These are phyloP conservation scores for Serranochromis macrocephalus DNA, from an alignment of 2,113 vertebrate genomes.

Conservation along the genomic window DNA sequence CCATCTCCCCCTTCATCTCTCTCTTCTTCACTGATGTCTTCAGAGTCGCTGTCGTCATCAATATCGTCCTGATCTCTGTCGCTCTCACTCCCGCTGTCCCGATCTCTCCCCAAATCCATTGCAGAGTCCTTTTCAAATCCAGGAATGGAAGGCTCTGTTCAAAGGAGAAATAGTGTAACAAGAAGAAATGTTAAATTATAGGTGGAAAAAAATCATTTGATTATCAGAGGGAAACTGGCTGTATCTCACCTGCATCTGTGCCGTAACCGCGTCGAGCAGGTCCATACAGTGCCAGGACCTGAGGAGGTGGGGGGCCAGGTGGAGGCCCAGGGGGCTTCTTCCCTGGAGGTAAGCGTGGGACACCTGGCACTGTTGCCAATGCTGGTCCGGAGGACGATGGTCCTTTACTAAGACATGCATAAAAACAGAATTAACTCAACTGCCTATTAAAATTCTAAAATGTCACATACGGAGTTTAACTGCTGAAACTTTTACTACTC, in stretches of 20 bases:
- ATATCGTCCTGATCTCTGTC: constrained; percentile 78
- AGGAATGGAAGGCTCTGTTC: constrained; percentile 45
- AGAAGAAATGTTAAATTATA: not conserved
- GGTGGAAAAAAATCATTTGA: not conserved
- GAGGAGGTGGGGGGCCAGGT: constrained; percentile 90
- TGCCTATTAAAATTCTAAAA: not conserved
- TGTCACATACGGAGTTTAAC: not conserved
- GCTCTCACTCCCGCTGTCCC: constrained; percentile 84
- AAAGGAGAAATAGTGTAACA: not conserved
- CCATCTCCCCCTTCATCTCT: constrained; percentile 61
- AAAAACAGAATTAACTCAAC: not conserved
- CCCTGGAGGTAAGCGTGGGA: constrained; percentile 89
- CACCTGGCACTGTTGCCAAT: constrained; percentile 74
- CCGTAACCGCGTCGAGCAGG: constrained; percentile 73
- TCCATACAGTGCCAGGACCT: constrained; percentile 87
- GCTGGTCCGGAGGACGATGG: constrained; percentile 72
- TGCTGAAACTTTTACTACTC: not conserved
- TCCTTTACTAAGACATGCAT: constrained; percentile 57
- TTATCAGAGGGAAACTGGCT: not conserved
- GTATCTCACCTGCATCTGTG: constrained; percentile 73
- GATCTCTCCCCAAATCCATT: constrained; percentile 80
- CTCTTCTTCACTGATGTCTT: constrained; percentile 84
- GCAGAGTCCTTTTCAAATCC: constrained; percentile 49
- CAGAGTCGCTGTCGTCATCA: constrained; percentile 78
- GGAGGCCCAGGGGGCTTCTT: constrained; percentile 94